These are phyloP conservation scores for Desoria tigrina DNA, from an alignment of 2,888 invertebrate genomes.

Conservation along the genomic window DNA sequence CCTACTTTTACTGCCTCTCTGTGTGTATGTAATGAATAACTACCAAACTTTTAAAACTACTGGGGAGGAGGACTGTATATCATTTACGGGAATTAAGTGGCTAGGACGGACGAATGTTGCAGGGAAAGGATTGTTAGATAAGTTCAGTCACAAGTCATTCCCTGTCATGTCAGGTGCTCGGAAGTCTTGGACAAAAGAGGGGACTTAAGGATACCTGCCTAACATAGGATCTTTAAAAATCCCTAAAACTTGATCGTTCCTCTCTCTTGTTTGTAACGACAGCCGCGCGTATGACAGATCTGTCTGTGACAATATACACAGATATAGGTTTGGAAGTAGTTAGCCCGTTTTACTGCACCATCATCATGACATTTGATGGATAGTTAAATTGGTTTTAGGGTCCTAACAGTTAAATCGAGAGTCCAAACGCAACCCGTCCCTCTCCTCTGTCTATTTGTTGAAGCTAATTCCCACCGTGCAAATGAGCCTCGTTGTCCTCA, in stretches of 20 bases:
- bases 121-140: too few species aligned
- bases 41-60: too few species aligned
- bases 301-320: constrained; percentile 14
- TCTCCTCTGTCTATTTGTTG: constrained; percentile 7
- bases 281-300: constrained; percentile 15
- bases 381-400: constrained; percentile 37
- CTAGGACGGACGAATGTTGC: too few species aligned
- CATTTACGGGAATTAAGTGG: too few species aligned
- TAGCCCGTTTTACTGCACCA: constrained; percentile 21
- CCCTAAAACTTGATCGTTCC: constrained; percentile 1
- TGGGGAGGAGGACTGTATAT: too few species aligned
- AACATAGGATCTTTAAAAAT: neutral
- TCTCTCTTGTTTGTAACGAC: constrained; percentile 10
- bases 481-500: constrained; percentile 2
- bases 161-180: neutral
- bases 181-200: neutral
- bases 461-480: constrained; percentile 10
- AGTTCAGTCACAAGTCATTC: too few species aligned
- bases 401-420: constrained; percentile 2
- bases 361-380: constrained; percentile 34
- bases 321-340: constrained; percentile 12
- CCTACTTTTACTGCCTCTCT: neutral
- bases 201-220: too few species aligned
- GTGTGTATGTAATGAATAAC: too few species aligned
- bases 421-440: constrained; percentile 1